Percentiles rank a stretch among this genome's conserved stretches.
Conservation (phyloP, 2,797 vertebrate genomes). For the Pseudochirops corinnae region DNA sequence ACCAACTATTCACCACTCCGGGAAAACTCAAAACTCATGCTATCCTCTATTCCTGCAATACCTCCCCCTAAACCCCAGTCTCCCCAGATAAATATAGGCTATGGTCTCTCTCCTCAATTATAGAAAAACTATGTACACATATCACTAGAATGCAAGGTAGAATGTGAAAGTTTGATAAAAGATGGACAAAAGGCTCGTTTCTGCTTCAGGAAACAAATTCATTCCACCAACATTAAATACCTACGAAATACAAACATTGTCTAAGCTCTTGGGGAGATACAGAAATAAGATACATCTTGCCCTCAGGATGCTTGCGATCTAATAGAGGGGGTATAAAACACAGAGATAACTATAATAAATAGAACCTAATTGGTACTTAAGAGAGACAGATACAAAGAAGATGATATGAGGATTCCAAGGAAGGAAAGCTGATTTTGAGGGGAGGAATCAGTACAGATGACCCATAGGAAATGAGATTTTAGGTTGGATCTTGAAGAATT, state of each 20-base stretch:
- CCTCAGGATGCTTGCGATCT: neutral
- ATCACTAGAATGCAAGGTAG: neutral
- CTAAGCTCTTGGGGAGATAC: neutral
- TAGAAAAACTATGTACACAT: neutral
- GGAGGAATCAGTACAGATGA: neutral
- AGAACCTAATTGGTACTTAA: neutral
- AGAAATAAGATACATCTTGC: neutral
- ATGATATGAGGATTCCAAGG: neutral
- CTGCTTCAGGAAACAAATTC: neutral
- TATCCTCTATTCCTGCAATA: neutral
- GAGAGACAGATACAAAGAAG: neutral
- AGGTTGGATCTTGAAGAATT: neutral
- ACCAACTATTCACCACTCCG: neutral
- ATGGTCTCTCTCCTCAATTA: neutral
- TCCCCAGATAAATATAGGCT: neutral
- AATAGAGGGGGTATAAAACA: neutral
- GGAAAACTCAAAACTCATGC: neutral
- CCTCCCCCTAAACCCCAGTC: neutral
- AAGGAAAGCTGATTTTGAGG: neutral
- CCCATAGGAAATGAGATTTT: neutral
- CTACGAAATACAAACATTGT: neutral
- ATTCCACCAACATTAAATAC: neutral
- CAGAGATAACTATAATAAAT: neutral
- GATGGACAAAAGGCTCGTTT: neutral
- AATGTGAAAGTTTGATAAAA: neutral